Base-by-base conservation (phyloP, 2,888 invertebrate genomes). In the Chesias legatella region DNA sequence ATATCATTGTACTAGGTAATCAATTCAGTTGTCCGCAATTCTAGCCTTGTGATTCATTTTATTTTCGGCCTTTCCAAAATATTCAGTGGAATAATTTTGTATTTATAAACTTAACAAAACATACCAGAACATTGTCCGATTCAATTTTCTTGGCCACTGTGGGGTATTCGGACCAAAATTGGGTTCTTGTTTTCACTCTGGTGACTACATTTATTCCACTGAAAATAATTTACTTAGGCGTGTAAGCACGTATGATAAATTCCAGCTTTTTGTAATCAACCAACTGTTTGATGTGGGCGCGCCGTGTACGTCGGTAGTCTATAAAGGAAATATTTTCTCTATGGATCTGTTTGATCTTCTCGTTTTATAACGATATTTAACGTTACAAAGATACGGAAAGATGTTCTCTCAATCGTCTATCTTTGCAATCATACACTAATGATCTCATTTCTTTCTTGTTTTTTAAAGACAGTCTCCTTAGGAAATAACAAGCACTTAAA, bases 121-220 rank as follows among this genome's bases (percentile, higher is more conserved):
- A 40, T 45, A 44, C 37, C 36, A 21, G 28, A 43, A 45, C 46
- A 38, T 25, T 47, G 40, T 43, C 43, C 45, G 47, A 43, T 54
- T 54, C 43, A 30, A 53, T 51, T 47, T 37, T 35, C 42, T 45
- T 38, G 38, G 34, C 43, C 45, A 48, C 45, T 23, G 24, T 32
- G 37, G 24, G 26, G 22, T 31, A 29, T 38, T 23, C 37, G 31
- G 23, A 34, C 30, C 41, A 27, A 31, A 43, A 42, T 42, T 33
- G 41, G 22, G 40, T 50, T 38, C 40, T 42, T 45, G 42, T 43
- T 48, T 48, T 48, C 43, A 48, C 48, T 48, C 38, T 43, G 38
- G 45, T 47, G 53, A 41, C 40, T 49, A 27, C 35, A 33, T 33
- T 43, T 36, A 51, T 48, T 43, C 41, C 33, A 36, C 39, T 22